A percentile compares a stretch with the other conserved stretches of the same genome.
phyloP scores from a whole-genome alignment of 2,113 vertebrate genomes.

The Hippocampus barbouri region DNA sequence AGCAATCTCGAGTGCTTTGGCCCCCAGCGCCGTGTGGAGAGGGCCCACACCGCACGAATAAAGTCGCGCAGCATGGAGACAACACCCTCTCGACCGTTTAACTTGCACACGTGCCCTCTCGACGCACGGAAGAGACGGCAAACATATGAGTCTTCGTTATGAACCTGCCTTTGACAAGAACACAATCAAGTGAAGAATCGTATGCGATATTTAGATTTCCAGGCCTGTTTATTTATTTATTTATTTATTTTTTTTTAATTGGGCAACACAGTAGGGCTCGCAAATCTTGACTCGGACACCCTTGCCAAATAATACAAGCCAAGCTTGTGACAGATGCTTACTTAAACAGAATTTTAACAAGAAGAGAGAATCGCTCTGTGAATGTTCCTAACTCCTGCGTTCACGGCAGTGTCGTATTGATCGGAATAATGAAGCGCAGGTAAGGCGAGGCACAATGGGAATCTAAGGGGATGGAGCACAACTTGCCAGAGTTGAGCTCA shows the following conservation, averaged over 20 bases:
- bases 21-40: constrained; percentile 72
- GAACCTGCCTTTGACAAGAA: neutral
- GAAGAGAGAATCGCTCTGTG: neutral
- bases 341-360: neutral
- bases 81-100: neutral
- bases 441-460: neutral
- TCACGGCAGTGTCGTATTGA: neutral
- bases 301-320: neutral
- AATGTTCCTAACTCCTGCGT: neutral
- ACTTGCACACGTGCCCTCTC: constrained; percentile 35
- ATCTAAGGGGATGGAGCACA: no score
- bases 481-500: no score
- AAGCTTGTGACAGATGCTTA: neutral
- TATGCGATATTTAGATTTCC: neutral
- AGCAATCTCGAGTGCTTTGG: constrained; percentile 81
- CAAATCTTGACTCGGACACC: neutral
- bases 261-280: neutral
- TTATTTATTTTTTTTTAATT: neutral
- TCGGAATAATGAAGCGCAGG: neutral
- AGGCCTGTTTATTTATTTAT: neutral
- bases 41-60: constrained; percentile 54
- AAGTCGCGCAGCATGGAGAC: constrained; percentile 28
- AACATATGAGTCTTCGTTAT: neutral
- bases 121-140: neutral
- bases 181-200: neutral